Percentiles rank a stretch among this genome's conserved stretches.
These are phyloP conservation scores for Hesperia comma DNA, from an alignment of 2,888 invertebrate genomes.

Conservation along the genomic window DNA sequence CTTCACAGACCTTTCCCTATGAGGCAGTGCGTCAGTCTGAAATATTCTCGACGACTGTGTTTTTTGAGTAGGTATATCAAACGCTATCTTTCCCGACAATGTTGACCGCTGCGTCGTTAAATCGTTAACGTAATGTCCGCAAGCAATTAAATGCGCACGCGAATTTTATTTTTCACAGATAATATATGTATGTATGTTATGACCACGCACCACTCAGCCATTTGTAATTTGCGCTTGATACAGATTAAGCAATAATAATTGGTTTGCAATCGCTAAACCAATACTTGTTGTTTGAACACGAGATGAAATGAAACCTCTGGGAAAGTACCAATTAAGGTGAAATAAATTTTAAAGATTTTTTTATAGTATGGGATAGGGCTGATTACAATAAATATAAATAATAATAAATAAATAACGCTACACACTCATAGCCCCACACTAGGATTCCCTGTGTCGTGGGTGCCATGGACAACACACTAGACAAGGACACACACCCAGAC, in stretches of 20 bases:
- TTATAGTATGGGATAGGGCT: too few relatives aligned
- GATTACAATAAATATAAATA: too few relatives aligned
- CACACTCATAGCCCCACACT: too few relatives aligned
- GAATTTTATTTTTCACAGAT: conserved; percentile 58
- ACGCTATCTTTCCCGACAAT: not conserved
- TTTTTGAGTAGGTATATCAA: not conserved
- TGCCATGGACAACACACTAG: too few relatives aligned
- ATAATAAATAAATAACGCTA: too few relatives aligned
- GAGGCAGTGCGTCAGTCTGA: not conserved
- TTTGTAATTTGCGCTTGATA: conserved; percentile 48
- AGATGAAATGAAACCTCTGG: conserved; percentile 16
- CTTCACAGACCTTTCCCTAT: not conserved
- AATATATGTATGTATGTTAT: conserved; percentile 49
- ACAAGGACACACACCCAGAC: too few relatives aligned
- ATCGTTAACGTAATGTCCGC: conserved; percentile 37
- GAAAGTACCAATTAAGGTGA: conserved; percentile 15
- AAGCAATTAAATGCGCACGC: conserved; percentile 49
- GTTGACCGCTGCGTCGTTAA: conserved; percentile 18
- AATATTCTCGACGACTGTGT: not conserved
- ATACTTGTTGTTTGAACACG: conserved; percentile 9
- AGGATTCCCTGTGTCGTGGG: too few relatives aligned
- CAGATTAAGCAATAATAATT: conserved; percentile 49
- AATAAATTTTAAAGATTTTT: conserved; percentile 5
- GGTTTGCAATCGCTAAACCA: conserved; percentile 45
- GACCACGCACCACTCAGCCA: conserved; percentile 47